Base-by-base conservation (phyloP, 2,888 invertebrate species). In the Drosophila bunnanda region DNA sequence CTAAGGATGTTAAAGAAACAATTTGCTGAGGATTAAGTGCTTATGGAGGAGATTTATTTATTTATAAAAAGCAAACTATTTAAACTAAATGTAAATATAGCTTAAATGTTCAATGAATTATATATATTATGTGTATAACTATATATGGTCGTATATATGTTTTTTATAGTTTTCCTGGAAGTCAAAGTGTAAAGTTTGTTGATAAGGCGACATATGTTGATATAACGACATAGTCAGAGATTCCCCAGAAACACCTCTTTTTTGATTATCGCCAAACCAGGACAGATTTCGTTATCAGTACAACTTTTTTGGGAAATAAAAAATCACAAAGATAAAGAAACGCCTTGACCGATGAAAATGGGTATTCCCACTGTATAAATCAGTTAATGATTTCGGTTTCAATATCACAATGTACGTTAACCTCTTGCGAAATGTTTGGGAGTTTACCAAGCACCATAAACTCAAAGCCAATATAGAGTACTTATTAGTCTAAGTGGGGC, bases 381-480 rank as follows among this genome's bases (percentile, higher is more conserved):
- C 66, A 65, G 66, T 41, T 61, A 39, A 34, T 28, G 39, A 46
- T 38, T 30, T 28, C 5, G 34, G 20, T 41, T 13, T 22, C 13
- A 58, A 17, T 57, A 39, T 30, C 15, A 32, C 39, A 28, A 2
- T n/a, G 34, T 43, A 43, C 34, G 36, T 61, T 36, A 22, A 5
- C 13, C n/a, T 53, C n/a, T 65, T 38, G 13, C 38, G 13, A 65
- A 46, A 66, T 38, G 3, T 38, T 30, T 50, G 48, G 64, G 64
- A 39, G 32, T 61, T 64, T 48, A 20, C 64, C 62, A 34, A 38
- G 5, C 22, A 8, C 17, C 32, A 32, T 60, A 25, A 55, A 60
- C 39, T 41, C 25, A 2, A 17, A 4, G 52, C 15, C 15, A 52
- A 43, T 43, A 56, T 44, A 44, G 20, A 48, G 36, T 25, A 20